Conservation (phyloP, 2,797 vertebrate genomes). For the Tiaroga cobitis region DNA sequence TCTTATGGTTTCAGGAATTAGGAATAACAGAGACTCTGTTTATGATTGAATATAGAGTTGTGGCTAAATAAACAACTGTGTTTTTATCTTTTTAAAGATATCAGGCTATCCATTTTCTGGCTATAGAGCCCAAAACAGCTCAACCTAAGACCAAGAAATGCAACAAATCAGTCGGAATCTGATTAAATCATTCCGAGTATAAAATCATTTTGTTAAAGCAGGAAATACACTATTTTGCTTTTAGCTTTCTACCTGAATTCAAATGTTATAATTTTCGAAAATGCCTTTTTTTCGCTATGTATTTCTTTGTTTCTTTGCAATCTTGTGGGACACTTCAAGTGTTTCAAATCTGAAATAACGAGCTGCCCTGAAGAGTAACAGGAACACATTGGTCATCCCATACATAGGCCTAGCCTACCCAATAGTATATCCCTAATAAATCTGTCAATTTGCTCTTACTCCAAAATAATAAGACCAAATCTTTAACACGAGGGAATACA, state of each 20-base stretch:
- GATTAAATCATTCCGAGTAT: neutral
- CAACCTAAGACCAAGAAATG: neutral
- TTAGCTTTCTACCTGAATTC: neutral
- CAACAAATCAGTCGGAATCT: neutral
- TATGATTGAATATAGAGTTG: too few relatives aligned
- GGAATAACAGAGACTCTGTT: neutral
- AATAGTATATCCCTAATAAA: neutral
- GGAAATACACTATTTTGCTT: neutral
- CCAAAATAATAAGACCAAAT: neutral
- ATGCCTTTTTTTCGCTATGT: neutral
- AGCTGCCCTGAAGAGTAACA: neutral
- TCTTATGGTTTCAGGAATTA: neutral
- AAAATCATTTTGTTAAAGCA: neutral
- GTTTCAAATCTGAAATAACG: neutral
- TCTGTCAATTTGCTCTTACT: neutral
- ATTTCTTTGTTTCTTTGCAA: neutral
- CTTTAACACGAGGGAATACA: slow-evolving; percentile 66
- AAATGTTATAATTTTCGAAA: neutral
- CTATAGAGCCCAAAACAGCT: neutral
- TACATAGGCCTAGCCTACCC: neutral
- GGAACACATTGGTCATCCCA: neutral
- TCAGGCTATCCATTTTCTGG: neutral
- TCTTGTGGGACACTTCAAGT: neutral
- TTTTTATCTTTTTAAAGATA: neutral
- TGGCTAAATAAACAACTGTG: neutral